Base-by-base conservation (phyloP, 2,888 invertebrate genomes). In the Syritta pipiens region DNA sequence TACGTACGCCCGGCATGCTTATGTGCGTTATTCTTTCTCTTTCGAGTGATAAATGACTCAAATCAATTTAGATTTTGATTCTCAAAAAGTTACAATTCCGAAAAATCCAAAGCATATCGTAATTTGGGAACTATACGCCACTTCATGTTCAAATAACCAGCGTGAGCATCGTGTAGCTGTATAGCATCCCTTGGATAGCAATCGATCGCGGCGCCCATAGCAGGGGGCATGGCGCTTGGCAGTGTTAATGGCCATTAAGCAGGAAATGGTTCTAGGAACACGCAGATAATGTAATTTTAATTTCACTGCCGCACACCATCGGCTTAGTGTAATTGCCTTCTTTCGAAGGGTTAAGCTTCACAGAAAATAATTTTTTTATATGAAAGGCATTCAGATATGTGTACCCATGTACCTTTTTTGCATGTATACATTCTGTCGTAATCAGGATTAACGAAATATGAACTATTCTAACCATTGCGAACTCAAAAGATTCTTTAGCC, bases 251-350 rank as follows among this genome's bases (percentile, higher is more conserved):
- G 63, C 57, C 57, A 59, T 59, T 59, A 59, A 63, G 20, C 49
- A 28, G 49, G 62, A 62, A 57, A 69, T 76, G 12, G 51, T 32
- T 57, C 59, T 57, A 37, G 6, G 69, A 53, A 44, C 51, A 28
- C 51, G 51, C 30, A 65, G 71, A 71, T 77, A 77, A 77, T 71
- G 53, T 51, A 37, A 40, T 71, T 65, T 59, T 69, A 77, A 65
- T 77, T 77, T 53, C 57, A 69, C 69, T 68, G 62, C 68, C 60
- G 48, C 60, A 63, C 48, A 20, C 62, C 53, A 57, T 55, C 48
- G 62, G 60, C 62, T 68, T 57, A 62, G 55, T 48, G 55, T 46
- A 48, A 48, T 48, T 59, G 48, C 57, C 37, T 28, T 30, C 42
- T 63, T 42, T 42, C 28, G 48, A 53, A 40, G 32, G 32, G 42